A percentile compares a stretch with the other conserved stretches of the same genome.
Evolutionary conservation across 2,888 invertebrate species (phyloP).

Genomic region (Drosophila leonis): DNA sequence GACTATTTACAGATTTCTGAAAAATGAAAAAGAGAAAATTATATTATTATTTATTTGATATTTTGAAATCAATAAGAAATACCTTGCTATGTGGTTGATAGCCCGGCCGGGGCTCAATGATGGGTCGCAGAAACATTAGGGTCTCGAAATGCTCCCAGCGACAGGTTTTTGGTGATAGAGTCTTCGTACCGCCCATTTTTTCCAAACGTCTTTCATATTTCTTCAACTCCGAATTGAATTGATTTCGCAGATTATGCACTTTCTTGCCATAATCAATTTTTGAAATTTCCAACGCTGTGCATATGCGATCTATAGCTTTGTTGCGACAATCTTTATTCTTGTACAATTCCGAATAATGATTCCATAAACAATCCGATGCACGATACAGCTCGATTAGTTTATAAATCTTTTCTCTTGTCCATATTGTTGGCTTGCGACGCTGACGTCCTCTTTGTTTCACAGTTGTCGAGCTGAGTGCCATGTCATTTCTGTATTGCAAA

Average conservation of each 20-base stretch:
- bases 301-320: constrained; percentile 81
- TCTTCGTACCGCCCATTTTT: constrained; percentile 56
- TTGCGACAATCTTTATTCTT: constrained; percentile 82
- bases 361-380: constrained; percentile 84
- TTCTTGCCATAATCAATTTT: constrained; percentile 84
- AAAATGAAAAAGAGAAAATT: background rate
- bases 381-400: constrained; percentile 82
- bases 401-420: constrained; percentile 83
- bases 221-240: constrained; percentile 84
- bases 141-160: constrained; percentile 85
- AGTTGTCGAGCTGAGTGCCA: constrained; percentile 33
- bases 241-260: constrained; percentile 84
- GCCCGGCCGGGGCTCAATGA: constrained; percentile 83
- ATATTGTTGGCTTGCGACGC: constrained; percentile 65
- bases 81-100: constrained; percentile 64
- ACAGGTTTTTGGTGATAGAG: constrained; percentile 55
- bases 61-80: background rate
- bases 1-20: constrained; percentile 42
- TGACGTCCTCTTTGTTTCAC: constrained; percentile 30
- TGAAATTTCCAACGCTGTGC: constrained; percentile 70
- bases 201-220: constrained; percentile 81
- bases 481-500: constrained; percentile 18
- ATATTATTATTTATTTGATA: too few species aligned
- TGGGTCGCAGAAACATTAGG: constrained; percentile 80
- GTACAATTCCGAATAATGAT: constrained; percentile 81